A percentile compares a stretch with the other conserved stretches of the same genome.
These are phyloP conservation scores for Chymomyza procnemis DNA, from an alignment of 2,888 invertebrate species.

Conservation along the genomic window DNA sequence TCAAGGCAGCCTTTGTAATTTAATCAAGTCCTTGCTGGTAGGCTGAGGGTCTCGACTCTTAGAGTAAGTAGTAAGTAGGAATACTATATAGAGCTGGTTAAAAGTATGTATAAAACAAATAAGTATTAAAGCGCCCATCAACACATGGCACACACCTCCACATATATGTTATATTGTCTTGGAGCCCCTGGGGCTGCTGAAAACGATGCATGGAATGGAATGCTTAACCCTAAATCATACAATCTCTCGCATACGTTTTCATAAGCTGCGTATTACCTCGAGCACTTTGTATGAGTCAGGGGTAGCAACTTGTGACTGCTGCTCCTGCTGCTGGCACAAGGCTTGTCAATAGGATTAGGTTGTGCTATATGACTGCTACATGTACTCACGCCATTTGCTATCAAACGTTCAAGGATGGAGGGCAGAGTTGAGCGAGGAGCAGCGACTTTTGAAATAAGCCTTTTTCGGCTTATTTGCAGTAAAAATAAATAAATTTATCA, in stretches of 20 bases:
- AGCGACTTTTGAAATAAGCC: neutral
- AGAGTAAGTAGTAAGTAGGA: no score
- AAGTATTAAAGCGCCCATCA: neutral
- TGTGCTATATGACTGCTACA: conserved; percentile 38
- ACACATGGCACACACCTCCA: conserved; percentile 7
- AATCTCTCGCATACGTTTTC: neutral
- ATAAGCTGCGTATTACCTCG: conserved; percentile 6
- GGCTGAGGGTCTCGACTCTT: neutral
- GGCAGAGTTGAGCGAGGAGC: neutral
- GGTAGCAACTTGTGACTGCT: neutral
- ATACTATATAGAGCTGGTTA: neutral
- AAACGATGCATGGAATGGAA: conserved; percentile 49
- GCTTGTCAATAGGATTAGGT: conserved; percentile 39
- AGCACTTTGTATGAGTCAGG: conserved; percentile 6
- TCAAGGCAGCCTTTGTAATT: conserved; percentile 26
- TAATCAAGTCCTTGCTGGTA: conserved; percentile 57
- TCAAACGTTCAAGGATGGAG: neutral
- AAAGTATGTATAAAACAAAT: neutral
- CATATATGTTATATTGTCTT: conserved; percentile 33
- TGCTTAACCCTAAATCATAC: conserved; percentile 40
- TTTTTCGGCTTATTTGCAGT: conserved; percentile 22
- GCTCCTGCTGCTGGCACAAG: neutral
- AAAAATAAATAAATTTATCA: conserved; percentile 47
- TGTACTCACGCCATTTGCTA: conserved; percentile 8
- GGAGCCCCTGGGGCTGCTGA: conserved; percentile 34